phyloP scores from a whole-genome alignment of 2,888 invertebrate genomes.

The Lasioglossum figueresi region DNA sequence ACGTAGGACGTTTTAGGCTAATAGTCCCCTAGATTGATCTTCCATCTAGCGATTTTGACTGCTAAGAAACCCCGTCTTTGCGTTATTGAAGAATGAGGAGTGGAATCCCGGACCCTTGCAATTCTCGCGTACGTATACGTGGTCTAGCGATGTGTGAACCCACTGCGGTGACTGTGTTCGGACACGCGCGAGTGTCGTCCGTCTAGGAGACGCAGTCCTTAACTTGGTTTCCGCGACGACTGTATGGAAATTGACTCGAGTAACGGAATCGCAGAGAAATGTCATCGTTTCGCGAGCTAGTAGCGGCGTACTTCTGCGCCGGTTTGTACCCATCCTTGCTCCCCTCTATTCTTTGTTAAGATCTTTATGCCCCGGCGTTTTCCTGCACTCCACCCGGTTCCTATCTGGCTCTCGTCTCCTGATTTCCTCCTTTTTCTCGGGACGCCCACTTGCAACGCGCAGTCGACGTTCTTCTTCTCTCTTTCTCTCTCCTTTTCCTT shows the following conservation, averaged over 20 bases:
- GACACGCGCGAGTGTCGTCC: too few relatives aligned
- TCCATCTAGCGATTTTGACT: too few relatives aligned
- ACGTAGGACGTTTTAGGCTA: too few relatives aligned
- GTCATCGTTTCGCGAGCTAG: not conserved
- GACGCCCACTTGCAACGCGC: constrained; percentile 11
- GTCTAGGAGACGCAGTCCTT: too few relatives aligned
- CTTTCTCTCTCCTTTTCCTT: constrained; percentile 24
- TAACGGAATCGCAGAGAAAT: not conserved
- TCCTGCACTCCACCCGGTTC: constrained; percentile 28
- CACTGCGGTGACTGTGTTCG: too few relatives aligned
- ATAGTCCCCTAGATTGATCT: too few relatives aligned
- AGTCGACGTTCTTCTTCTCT: not conserved
- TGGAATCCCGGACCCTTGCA: too few relatives aligned
- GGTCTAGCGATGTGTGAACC: too few relatives aligned
- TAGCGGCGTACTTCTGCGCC: not conserved
- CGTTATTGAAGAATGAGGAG: too few relatives aligned
- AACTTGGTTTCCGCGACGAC: not conserved
- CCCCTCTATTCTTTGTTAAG: not conserved
- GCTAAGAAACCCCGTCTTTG: too few relatives aligned
- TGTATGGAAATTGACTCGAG: not conserved
- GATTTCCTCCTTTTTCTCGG: constrained; percentile 28
- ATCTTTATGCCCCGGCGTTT: constrained; percentile 24
- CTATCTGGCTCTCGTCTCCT: constrained; percentile 8
- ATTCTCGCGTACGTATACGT: too few relatives aligned
- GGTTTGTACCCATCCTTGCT: not conserved